These are phyloP conservation scores for Pycnomerus fuliginosus DNA, from an alignment of 2,888 invertebrate genomes.

Conservation along the genomic window DNA sequence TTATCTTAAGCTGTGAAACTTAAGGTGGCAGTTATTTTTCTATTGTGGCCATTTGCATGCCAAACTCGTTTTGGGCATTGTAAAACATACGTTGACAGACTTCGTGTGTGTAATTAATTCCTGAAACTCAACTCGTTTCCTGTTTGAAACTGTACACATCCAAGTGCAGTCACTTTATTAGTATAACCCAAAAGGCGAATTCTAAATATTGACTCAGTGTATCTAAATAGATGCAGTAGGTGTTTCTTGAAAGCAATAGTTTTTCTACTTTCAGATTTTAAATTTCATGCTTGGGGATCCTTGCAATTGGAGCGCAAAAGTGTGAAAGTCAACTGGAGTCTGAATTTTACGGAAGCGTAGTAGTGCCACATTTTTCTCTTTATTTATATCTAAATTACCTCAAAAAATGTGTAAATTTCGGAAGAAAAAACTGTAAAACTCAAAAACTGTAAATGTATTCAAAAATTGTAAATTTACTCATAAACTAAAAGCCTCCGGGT, in stretches of 20 bases:
- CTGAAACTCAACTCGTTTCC: conserved; percentile 11
- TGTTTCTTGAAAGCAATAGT: too few species aligned
- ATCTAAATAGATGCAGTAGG: conserved; percentile 7
- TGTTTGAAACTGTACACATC: conserved; percentile 2
- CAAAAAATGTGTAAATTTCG: too few species aligned
- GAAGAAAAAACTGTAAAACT: too few species aligned
- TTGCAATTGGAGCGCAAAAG: conserved; percentile 7
- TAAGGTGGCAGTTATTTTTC: background rate
- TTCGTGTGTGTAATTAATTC: conserved; percentile 12
- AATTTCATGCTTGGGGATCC: too few species aligned
- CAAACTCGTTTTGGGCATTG: background rate
- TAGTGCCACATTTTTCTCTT: too few species aligned
- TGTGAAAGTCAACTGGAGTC: background rate
- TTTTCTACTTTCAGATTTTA: too few species aligned
- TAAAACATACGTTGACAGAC: conserved; percentile 2
- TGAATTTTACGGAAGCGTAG: conserved; percentile 1
- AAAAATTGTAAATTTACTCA: too few species aligned
- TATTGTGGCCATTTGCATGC: background rate
- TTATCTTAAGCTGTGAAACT: conserved; percentile 3
- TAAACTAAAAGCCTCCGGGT: too few species aligned
- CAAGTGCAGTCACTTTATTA: conserved; percentile 4
- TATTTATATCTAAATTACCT: too few species aligned
- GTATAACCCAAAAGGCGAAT: conserved; percentile 5
- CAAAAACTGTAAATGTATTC: background rate
- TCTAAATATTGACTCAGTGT: conserved; percentile 10